phyloP scores from a whole-genome alignment of 2,113 vertebrate genomes.

The Scolopax mira region DNA sequence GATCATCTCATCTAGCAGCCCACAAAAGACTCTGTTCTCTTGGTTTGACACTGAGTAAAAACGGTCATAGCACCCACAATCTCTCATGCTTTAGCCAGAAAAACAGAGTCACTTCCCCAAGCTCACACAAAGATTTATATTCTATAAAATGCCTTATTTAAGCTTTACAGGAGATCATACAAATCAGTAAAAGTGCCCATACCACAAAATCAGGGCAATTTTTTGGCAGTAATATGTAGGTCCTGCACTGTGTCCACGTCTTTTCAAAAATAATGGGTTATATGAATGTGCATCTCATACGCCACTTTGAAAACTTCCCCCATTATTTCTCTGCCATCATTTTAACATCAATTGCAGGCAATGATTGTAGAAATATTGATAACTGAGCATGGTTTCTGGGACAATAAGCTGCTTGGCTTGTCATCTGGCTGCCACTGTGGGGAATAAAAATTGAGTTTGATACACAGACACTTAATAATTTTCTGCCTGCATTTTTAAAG shows the following conservation, averaged over 20 bases:
- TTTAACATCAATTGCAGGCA: background rate
- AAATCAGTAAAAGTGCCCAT: background rate
- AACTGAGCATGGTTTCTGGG: background rate
- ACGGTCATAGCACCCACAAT: background rate
- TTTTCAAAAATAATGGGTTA: background rate
- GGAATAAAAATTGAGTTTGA: background rate
- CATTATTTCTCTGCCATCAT: background rate
- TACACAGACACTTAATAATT: background rate
- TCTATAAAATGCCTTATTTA: background rate
- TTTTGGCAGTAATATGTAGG: background rate
- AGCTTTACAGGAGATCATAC: background rate
- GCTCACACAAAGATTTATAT: background rate
- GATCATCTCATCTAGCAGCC: background rate
- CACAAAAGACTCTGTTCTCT: background rate
- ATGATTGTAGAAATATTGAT: background rate
- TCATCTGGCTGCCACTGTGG: background rate
- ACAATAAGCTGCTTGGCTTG: background rate
- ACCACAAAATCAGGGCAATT: background rate
- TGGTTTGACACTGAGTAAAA: background rate
- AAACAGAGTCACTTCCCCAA: background rate
- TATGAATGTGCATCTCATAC: background rate
- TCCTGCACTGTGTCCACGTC: accelerated
- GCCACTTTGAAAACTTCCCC: background rate
- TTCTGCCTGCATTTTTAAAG: background rate
- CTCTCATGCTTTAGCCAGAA: background rate